Base-by-base conservation (phyloP, 2,888 invertebrate species). In the Busseola fusca region DNA sequence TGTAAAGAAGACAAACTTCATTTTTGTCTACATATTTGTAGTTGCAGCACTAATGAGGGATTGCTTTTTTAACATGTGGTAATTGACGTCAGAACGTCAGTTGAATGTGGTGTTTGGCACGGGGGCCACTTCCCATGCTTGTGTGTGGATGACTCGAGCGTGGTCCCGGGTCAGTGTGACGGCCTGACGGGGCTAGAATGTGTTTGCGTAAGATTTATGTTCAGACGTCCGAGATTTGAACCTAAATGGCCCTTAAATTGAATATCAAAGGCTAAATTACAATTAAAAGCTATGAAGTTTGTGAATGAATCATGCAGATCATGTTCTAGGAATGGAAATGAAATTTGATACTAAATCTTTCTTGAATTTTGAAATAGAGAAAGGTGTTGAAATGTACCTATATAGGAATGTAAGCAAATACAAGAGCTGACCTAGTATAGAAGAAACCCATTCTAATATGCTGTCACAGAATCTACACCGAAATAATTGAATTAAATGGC, bases 1-100 rank as follows among this genome's bases (percentile, higher is more conserved):
- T 84, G 87, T 84, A 88, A 87, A 87, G 87, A 89, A 89, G 87
- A 87, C 89, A 87, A 88, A 88, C 84, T 86, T 84, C 81, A 84
- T 86, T 87, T 89, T 88, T 88, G 88, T 89, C 85, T 88, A 86
- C 86, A 84, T 86, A 81, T 80, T 78, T 85, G 84, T 84, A 74
- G 83, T 84, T 86, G 77, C 80, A 76, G 84, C 84, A 83, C 89
- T 90, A 89, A 90, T 89, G 89, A 90, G 90, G 84, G 84, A 88
- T 87, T 81, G 74, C 25, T 80, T 86, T 83, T 86, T 80, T 79
- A 86, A 85, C 84, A 71, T 83, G 75, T 83, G 83, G 82, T 88
- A 88, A 87, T 88, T 88, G 89, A 88, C 87, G 87, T 81, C 81
- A 82, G 81, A 84, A 84, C 86, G 83, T 86, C 84, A 76, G 75